Base-by-base conservation (phyloP, 2,888 invertebrate species). In the Microplitis manilae region DNA sequence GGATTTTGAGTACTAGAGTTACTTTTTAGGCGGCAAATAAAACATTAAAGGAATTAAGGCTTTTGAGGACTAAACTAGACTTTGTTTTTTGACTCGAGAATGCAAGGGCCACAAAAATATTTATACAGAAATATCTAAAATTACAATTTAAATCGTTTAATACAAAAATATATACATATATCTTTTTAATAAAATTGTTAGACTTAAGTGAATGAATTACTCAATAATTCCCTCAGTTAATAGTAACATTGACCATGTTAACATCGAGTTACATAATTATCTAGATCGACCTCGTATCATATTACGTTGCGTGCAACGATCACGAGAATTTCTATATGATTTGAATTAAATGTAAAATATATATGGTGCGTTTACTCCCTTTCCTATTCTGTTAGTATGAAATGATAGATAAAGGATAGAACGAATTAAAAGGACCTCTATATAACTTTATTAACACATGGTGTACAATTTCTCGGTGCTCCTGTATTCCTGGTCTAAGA, bases 401-500 rank as follows among this genome's bases (percentile, higher is more conserved):
- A 30, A 30, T 30, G 71, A 39, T 50, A 65, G 30, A 39, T 61
- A 65, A 64, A 38, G 1, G 4, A 5, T 30, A 70, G 38, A 17
- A 17, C n/a, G 13, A 72, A 69, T 20, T n/a, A 17, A 20, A 30
- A 7, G 41, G 8, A 8, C 13, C 2, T 50, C 8, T 50, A 50
- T 5, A 1, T 50, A 50, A 50, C 13, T 50, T 13, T 50, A 50
- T 50, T 13, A 50, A 8, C 50, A 50, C 50, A 50, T 41, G 17
- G 5, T 73, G 73, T 78, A 67, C 68, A 78, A 80, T 86, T 87
- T 82, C 87, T 87, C 79, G 75, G 64, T 78, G 77, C 84, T 89
- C 81, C 89, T 90, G 89, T 83, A 83, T 86, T 88, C 90, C 90
- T 90, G 87, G 84, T 90, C 86, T 76, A 89, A 88, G 87, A 89